phyloP scores from a whole-genome alignment of 2,888 invertebrate species.

The Alloplasta piceator region DNA sequence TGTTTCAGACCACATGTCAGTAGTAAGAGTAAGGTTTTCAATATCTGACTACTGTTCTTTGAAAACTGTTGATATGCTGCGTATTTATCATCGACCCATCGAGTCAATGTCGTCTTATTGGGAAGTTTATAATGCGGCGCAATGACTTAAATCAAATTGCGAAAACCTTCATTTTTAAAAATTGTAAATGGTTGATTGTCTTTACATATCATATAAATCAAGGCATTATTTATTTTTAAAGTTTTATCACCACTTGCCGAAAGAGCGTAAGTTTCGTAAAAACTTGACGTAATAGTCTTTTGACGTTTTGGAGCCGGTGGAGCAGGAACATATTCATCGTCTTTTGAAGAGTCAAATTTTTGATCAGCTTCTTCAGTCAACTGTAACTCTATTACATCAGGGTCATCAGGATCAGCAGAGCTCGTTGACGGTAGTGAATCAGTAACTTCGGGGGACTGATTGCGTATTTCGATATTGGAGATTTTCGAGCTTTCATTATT shows the following conservation, averaged over 20 bases:
- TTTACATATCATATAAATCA: slow-evolving; percentile 38
- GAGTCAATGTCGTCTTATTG: slow-evolving; percentile 72
- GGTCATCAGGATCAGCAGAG: too few relatives aligned
- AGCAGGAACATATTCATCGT: slow-evolving; percentile 1
- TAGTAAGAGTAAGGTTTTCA: slow-evolving; percentile 70
- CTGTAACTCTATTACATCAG: neutral
- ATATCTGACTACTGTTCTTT: slow-evolving; percentile 70
- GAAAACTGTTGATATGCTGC: slow-evolving; percentile 69
- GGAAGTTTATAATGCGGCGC: slow-evolving; percentile 58
- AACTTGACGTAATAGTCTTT: slow-evolving; percentile 1
- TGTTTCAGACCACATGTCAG: slow-evolving; percentile 77
- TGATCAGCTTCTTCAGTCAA: slow-evolving; percentile 4
- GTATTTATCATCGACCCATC: slow-evolving; percentile 76
- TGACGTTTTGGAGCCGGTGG: slow-evolving; percentile 4
- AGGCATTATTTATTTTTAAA: slow-evolving; percentile 49
- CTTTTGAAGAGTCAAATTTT: slow-evolving; percentile 2
- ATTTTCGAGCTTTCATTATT: neutral
- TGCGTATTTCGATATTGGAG: neutral
- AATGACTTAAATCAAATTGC: neutral
- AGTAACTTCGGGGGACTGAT: slow-evolving; percentile 1
- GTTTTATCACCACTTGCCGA: slow-evolving; percentile 56
- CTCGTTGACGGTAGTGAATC: neutral
- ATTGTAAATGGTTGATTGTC: slow-evolving; percentile 28
- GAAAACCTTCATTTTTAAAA: slow-evolving; percentile 39
- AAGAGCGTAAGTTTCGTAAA: slow-evolving; percentile 7